Percentiles rank a stretch among this genome's conserved stretches.
These are phyloP conservation scores for Ladona fulva DNA, from an alignment of 1,140 invertebrate genomes.

Conservation along the genomic window DNA sequence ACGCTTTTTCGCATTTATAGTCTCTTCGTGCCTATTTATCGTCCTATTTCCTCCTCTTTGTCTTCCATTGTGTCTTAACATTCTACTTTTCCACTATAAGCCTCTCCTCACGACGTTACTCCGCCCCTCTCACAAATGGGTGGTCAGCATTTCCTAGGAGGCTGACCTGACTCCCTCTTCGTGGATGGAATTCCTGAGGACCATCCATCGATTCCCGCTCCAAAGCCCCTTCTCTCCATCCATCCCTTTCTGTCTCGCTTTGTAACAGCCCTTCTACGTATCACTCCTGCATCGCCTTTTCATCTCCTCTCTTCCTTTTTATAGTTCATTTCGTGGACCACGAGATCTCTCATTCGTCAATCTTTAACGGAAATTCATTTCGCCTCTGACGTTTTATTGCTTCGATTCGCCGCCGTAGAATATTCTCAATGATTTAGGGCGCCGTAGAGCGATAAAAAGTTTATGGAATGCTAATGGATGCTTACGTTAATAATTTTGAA, in stretches of 20 bases:
- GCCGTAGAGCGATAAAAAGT: too few species aligned
- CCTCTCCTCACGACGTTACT: not conserved
- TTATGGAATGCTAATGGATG: too few species aligned
- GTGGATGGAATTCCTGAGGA: not conserved
- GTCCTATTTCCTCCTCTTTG: not conserved
- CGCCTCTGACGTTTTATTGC: too few species aligned
- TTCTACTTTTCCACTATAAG: not conserved
- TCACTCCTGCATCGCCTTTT: not conserved
- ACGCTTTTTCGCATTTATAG: too few species aligned
- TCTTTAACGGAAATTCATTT: too few species aligned
- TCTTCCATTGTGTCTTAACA: not conserved
- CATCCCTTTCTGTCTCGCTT: not conserved
- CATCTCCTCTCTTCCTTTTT: not conserved
- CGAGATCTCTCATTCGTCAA: too few species aligned
- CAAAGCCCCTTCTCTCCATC: not conserved
- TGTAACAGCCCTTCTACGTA: not conserved
- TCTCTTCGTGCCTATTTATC: too few species aligned
- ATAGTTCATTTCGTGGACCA: too few species aligned
- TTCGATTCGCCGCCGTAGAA: too few species aligned
- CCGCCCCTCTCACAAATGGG: not conserved
- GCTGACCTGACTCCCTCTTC: not conserved
- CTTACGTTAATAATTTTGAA: too few species aligned
- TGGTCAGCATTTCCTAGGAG: not conserved
- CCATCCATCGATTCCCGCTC: not conserved
- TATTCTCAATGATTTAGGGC: too few species aligned